These are phyloP conservation scores for Margarornis squamiger DNA, from an alignment of 2,797 vertebrate genomes.

Conservation along the genomic window DNA sequence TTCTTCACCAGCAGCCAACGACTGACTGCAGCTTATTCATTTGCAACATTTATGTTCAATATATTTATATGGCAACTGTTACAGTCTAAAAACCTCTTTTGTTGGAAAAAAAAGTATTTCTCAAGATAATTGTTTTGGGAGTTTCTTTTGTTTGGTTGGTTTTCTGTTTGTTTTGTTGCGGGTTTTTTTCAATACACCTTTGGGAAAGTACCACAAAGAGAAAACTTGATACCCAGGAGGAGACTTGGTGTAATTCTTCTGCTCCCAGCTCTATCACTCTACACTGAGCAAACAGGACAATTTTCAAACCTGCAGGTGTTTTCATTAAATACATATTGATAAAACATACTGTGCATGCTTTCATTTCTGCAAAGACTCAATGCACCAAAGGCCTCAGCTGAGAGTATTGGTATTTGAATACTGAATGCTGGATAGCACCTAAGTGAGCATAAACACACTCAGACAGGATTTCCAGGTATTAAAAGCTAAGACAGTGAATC, in stretches of 20 bases:
- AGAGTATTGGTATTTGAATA: background rate
- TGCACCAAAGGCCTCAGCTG: background rate
- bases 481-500: constrained; percentile 26
- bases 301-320: background rate
- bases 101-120: background rate
- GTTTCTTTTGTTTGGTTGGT: background rate
- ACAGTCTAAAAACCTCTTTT: background rate
- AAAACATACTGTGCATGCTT: background rate
- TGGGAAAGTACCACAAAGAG: background rate
- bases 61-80: background rate
- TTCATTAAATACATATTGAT: background rate
- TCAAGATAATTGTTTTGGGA: background rate
- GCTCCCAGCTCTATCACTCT: background rate
- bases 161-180: background rate
- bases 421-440: background rate
- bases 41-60: background rate
- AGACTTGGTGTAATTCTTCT: background rate
- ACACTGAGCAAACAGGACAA: background rate
- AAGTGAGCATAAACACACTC: constrained; percentile 11
- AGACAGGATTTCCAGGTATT: constrained; percentile 19
- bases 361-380: background rate
- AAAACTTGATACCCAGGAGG: background rate
- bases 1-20: background rate
- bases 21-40: background rate
- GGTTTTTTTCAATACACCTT: background rate